Base-by-base conservation (phyloP, 2,113 vertebrate genomes). In the Chitala chitala region DNA sequence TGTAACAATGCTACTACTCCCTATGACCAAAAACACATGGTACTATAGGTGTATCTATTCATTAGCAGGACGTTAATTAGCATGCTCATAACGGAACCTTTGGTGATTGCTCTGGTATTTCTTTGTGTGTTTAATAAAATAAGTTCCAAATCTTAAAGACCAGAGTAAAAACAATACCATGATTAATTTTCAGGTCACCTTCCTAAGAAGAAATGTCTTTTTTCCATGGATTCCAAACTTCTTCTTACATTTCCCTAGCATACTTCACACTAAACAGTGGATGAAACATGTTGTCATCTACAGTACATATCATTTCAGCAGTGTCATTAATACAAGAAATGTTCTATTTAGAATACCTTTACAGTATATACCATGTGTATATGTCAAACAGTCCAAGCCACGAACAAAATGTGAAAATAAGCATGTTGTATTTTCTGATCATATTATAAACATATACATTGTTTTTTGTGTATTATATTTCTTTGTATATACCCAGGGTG, bases 391-490 rank as follows among this genome's bases (percentile, higher is more conserved):
- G 36, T 33, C 22, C 26, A 61, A 2, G 10, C 17, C 54, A n/a
- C 13, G 2, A 26, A 36, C 51, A 24, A 70, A 70, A 70, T 70
- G 68, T 70, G 48, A 70, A 70, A 22, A 70, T 3, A 22, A 1
- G 8, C 17, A 72, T 70, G 38, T 72, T 58, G 17, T 40, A 59
- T 72, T 31, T 29, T 29, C 6, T 72, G 44, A 58, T 72, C 33
- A 40, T 58, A 26, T 72, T 13, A 72, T 72, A 58, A 72, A 71
- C 26, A 20, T 42, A 7, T 71, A 40, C 42, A 42, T 22, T 7
- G 12, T 17, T 26, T 46, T 31, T 36, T 70, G 24, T 70, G 31
- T 53, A 36, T 29, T n/a, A 44, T 70, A 33, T 15, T 53, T 9
- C 4, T 44, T 5, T 66, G 31, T 51, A 31, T 51, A 31, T 69